Base-by-base conservation (phyloP, 2,888 invertebrate genomes). In the Ennomos fuscantarius region DNA sequence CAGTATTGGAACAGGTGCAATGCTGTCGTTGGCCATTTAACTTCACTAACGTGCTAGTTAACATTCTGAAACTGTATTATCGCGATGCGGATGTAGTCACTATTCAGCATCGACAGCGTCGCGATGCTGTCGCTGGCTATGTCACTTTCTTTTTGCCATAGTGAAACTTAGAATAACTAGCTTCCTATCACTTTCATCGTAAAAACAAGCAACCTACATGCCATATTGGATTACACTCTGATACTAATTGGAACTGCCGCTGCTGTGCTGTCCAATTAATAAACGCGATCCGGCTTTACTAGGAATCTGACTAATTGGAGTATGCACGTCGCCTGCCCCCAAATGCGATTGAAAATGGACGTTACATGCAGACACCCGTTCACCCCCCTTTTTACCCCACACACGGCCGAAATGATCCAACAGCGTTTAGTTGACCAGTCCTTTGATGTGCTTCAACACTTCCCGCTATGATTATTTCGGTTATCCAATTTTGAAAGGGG, bases 301-400 rank as follows among this genome's bases (percentile, higher is more conserved):
- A 8, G 11, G 44, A 45, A 43, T 43, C 45, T 9, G 32, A 13
- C 39, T 48, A 47, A 46, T 46, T 46, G 45, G 36, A 33, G 40
- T 39, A 1, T 39, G 8, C 13, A 48, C 48, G 35, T 35, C 31
- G 35, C 8, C 33, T 35, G 44, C 45, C 13, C 15, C 15, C 15
- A 45, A 9, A n/a, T 41, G n/a, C 24, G 24, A 31, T 40, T 40
- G 40, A 40, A 40, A 40, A 24, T 9, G 9, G 8, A 9, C 15
- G 5, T n/a, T n/a, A n/a, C n/a, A n/a, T n/a, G 31, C 41, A 2
- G 9, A 24, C 24, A 10, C 41, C 10, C 24, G n/a, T 24, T 33
- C 10, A 6, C 31, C 41, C 42, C 42, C 32, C 42, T 15, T 2
- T 5, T 13, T 15, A 5, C 13, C 40, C 13, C 36, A 9, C 9